These are phyloP conservation scores for Campopleginae sp. DNA, from an alignment of 2,888 invertebrate genomes.

Conservation along the genomic window DNA sequence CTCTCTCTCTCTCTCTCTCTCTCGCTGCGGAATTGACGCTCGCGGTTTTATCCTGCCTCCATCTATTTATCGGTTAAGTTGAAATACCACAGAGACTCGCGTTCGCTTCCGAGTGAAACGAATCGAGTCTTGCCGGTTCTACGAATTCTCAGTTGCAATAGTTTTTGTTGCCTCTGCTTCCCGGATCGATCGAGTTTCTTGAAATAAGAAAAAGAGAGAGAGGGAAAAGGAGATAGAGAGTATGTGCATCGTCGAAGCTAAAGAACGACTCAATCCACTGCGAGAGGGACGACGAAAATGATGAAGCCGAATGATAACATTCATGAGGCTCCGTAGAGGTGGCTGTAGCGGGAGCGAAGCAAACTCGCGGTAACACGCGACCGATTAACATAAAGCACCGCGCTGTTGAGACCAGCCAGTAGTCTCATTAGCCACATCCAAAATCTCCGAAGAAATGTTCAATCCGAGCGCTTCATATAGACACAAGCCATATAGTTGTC, in stretches of 20 bases:
- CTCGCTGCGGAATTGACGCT: background rate
- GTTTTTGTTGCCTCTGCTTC: background rate
- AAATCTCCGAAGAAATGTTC: slow-evolving; percentile 70
- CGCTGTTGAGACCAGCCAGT: slow-evolving; percentile 61
- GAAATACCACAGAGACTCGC: background rate
- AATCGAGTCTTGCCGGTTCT: slow-evolving; percentile 15
- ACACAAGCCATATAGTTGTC: slow-evolving; percentile 52
- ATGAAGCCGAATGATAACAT: slow-evolving; percentile 79
- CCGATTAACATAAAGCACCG: slow-evolving; percentile 78
- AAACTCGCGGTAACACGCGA: slow-evolving; percentile 76
- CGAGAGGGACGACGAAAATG: slow-evolving; percentile 73
- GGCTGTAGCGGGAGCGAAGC: slow-evolving; percentile 65
- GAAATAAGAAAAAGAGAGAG: background rate
- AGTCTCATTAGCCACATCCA: slow-evolving; percentile 79
- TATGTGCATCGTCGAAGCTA: slow-evolving; percentile 15
- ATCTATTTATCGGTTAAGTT: background rate
- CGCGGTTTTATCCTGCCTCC: background rate
- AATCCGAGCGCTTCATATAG: background rate
- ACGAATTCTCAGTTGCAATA: slow-evolving; percentile 2
- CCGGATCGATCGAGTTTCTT: slow-evolving; percentile 5
- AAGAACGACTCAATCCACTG: slow-evolving; percentile 75
- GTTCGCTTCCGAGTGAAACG: slow-evolving; percentile 19
- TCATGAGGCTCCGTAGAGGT: slow-evolving; percentile 75
- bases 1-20: slow-evolving; percentile 59
- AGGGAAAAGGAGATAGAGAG: slow-evolving; percentile 9